Evolutionary conservation across 2,113 vertebrate species (phyloP).

Genomic region (Sialia sialis): DNA sequence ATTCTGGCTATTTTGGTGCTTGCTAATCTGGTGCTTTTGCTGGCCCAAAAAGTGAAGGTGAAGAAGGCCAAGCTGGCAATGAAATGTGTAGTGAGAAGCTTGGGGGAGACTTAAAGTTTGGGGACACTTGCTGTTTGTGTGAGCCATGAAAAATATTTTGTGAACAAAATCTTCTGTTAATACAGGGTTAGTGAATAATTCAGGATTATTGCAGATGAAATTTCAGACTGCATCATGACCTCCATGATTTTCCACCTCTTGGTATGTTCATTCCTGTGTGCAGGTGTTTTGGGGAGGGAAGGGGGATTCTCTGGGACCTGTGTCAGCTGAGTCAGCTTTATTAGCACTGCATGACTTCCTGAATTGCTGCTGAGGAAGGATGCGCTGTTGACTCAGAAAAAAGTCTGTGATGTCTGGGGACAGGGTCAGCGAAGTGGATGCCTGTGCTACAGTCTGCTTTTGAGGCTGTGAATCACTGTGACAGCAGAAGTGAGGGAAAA

Average conservation of each 20-base stretch:
- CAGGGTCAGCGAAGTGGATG: neutral
- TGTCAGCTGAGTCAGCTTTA: neutral
- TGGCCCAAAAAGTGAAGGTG: neutral
- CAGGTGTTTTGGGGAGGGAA: neutral
- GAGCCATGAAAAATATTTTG: neutral
- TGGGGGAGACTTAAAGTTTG: neutral
- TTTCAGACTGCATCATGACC: neutral
- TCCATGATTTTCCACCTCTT: neutral
- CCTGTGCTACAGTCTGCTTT: neutral
- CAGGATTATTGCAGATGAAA: neutral
- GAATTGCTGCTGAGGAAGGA: neutral
- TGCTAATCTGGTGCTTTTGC: neutral
- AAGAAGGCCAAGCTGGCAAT: too few relatives aligned
- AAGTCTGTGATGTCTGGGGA: neutral
- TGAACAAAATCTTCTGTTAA: neutral
- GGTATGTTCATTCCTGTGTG: fast-evolving
- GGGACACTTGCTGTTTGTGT: neutral
- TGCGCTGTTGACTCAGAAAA: constrained; percentile 18
- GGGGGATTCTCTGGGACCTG: neutral
- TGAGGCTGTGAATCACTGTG: neutral
- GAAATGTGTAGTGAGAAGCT: neutral
- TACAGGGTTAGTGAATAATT: neutral
- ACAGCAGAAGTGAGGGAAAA: neutral
- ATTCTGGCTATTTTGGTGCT: neutral
- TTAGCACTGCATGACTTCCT: neutral